Evolutionary conservation across 2,888 invertebrate species (phyloP), one percentile per base, ranked within the genome.

Genomic region (Scotopteryx bipunctaria): DNA sequence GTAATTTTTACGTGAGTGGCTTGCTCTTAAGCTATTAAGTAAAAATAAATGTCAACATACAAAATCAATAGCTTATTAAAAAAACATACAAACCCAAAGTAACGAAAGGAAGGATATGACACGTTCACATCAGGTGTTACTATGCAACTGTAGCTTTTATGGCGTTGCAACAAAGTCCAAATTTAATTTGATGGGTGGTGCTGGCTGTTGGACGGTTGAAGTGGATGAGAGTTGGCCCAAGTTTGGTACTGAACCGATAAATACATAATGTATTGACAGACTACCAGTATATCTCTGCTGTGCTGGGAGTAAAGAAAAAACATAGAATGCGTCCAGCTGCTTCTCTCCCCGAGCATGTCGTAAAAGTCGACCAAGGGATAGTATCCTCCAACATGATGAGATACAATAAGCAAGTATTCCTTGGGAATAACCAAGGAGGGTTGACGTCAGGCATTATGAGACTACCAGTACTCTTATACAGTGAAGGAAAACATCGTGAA

Each of bases 21-120:
- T n/a, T n/a, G n/a, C n/a, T n/a, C n/a, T n/a, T n/a, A n/a, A n/a
- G n/a, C n/a, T 15, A 19, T 9, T 5, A n/a, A 23, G 13, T 29
- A 8, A 9, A 15, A 45, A 14, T 3, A 19, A 41, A 42, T 38
- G 41, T 43, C 32, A 33, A 27, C 25, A 71, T 58, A 72, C 71
- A 76, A 80, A 83, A 82, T 79, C 77, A 78, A 81, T 83, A 76
- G 68, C 77, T 79, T 78, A 80, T 83, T 82, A 83, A 80, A 82
- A 81, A 81, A 71, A 75, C 74, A 81, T 75, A 77, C 73, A 75
- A 55, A 60, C 51, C 41, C 55, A 56, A 58, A 65, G 67, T 63
- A 54, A 59, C 58, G 61, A 59, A 64, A 64, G 65, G 67, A 65
- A 77, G 79, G 78, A 81, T 78, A 76, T 78, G 77, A 75, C 78